phyloP scores from a whole-genome alignment of 2,113 vertebrate genomes.

The Isichthys henryi region DNA sequence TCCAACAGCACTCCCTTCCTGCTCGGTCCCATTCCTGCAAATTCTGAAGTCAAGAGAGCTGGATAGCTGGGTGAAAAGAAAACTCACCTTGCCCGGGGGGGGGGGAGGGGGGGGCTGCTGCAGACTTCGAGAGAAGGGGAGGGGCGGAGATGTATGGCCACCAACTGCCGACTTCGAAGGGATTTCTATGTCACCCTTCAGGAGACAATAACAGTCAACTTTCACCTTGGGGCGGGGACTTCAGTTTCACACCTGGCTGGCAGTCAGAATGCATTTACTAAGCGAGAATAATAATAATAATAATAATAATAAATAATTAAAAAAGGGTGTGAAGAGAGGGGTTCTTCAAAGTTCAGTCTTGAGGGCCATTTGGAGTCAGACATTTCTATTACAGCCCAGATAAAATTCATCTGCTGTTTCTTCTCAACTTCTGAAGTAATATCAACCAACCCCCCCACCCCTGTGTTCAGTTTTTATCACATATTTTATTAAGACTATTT shows the following conservation, averaged over 20 bases:
- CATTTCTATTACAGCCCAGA: not conserved
- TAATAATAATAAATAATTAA: constrained; percentile 21
- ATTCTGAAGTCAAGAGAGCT: not conserved
- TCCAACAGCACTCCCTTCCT: not conserved
- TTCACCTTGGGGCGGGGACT: constrained; percentile 45
- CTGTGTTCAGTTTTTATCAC: not conserved
- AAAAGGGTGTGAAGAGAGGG: not conserved
- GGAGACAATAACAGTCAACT: constrained; percentile 61
- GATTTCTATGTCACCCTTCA: constrained; percentile 58
- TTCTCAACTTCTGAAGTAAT: not conserved
- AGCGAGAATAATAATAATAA: constrained; percentile 35
- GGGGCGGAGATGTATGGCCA: constrained; percentile 39
- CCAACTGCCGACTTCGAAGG: constrained; percentile 46
- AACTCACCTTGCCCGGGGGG: constrained; percentile 48
- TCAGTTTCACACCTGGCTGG: constrained; percentile 40
- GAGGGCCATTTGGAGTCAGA: not conserved
- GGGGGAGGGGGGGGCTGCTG: constrained; percentile 19
- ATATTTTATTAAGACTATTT: not conserved
- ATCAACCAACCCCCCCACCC: not conserved
- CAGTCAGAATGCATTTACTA: constrained; percentile 28
- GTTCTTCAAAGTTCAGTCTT: not conserved
- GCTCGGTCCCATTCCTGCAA: not conserved
- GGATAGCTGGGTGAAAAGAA: constrained; percentile 42
- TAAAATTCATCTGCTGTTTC: constrained; percentile 18
- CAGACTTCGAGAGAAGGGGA: constrained; percentile 27